Evolutionary conservation across 2,113 vertebrate genomes (phyloP).

Genomic region (Brachypodius melanocephalos): DNA sequence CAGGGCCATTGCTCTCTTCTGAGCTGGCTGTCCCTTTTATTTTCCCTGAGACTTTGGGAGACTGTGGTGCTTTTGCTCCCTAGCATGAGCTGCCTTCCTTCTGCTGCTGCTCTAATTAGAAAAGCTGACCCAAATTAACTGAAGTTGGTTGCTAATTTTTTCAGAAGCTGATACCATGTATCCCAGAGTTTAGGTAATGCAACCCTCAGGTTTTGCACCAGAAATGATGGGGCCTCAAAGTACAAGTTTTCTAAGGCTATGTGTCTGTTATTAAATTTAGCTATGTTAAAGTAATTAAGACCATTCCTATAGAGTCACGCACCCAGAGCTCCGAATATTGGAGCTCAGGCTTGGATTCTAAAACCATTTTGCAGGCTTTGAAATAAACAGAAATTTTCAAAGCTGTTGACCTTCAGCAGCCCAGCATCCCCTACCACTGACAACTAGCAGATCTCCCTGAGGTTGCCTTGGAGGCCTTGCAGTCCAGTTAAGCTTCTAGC

Average conservation of each 20-base stretch:
- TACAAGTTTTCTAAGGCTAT: not conserved
- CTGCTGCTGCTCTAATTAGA: conserved; percentile 48
- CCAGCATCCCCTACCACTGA: not conserved
- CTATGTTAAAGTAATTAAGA: not conserved
- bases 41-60: not conserved
- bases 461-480: not conserved
- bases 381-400: not conserved
- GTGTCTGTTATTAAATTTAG: not conserved
- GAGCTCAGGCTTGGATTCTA: not conserved
- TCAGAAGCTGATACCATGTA: not conserved
- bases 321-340: not conserved
- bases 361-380: not conserved
- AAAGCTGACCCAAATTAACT: conserved; percentile 28
- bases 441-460: not conserved
- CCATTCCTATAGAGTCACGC: not conserved
- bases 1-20: not conserved
- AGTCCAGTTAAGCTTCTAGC: not conserved
- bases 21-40: not conserved
- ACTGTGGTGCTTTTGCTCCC: conserved; percentile 6
- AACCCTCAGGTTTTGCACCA: not conserved
- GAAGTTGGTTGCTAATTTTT: not conserved
- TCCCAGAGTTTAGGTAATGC: not conserved
- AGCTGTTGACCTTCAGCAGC: not conserved
- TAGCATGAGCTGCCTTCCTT: not conserved
- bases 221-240: not conserved